A percentile compares a stretch with the other conserved stretches of the same genome.
Conservation (phyloP, 2,797 vertebrate species). For the Decapterus maruadsi region DNA sequence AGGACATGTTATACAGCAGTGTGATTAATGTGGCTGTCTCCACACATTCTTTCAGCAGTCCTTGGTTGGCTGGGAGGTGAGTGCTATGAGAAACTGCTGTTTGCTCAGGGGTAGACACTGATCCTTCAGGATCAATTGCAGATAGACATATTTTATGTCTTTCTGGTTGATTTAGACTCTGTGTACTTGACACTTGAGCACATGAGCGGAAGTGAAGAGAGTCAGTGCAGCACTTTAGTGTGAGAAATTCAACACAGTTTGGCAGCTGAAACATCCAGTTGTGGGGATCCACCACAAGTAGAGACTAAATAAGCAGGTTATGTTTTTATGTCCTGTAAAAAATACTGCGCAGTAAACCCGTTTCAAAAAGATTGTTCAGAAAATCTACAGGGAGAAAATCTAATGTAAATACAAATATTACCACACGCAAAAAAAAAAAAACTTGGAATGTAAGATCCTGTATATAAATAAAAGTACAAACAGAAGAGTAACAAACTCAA, state of each 20-base stretch:
- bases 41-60: constrained; percentile 43
- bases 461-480: not conserved
- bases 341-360: not conserved
- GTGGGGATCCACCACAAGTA: constrained; percentile 7
- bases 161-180: constrained; percentile 65
- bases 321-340: not conserved
- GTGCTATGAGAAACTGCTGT: constrained; percentile 62
- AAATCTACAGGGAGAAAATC: not conserved
- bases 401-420: not conserved
- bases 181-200: constrained; percentile 66
- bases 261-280: constrained; percentile 27
- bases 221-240: constrained; percentile 30
- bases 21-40: constrained; percentile 66
- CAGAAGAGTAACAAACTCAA: not conserved
- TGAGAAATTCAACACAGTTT: constrained; percentile 63
- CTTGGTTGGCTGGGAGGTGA: constrained; percentile 52
- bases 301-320: not conserved
- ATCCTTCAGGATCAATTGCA: constrained; percentile 71
- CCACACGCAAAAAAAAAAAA: not conserved
- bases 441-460: not conserved
- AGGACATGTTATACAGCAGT: constrained; percentile 50
- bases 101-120: constrained; percentile 63
- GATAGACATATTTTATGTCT: constrained; percentile 66
- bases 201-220: constrained; percentile 48
- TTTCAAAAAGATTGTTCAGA: not conserved